Conservation (phyloP, 1,140 invertebrate species). For the Oryzaephilus surinamensis region DNA sequence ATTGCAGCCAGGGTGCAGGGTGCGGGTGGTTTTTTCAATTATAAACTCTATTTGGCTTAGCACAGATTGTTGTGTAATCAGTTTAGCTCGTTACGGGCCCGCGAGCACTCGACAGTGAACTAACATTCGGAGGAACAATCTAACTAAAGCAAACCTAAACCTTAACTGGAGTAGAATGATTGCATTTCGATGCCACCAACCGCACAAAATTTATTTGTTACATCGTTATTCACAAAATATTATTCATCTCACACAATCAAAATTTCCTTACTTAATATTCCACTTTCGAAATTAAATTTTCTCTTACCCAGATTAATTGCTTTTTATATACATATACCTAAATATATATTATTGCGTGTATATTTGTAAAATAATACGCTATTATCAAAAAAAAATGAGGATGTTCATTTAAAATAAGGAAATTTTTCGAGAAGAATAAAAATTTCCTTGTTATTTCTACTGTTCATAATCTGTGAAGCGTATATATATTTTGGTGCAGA, state of each 20-base stretch:
- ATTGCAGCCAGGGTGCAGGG: slow-evolving; percentile 24
- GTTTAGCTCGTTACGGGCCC: slow-evolving; percentile 36
- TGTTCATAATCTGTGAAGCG: no score
- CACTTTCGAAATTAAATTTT: slow-evolving; percentile 28
- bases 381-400: no score
- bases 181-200: slow-evolving; percentile 31
- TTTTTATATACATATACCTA: slow-evolving; percentile 4
- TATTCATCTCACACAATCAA: slow-evolving; percentile 22
- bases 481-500: no score
- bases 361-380: no score
- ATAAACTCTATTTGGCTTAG: slow-evolving; percentile 40
- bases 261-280: slow-evolving; percentile 25
- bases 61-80: slow-evolving; percentile 39
- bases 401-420: no score
- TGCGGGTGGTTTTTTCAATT: slow-evolving; percentile 37
- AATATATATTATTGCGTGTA: no score
- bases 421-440: no score
- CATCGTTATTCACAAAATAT: slow-evolving; percentile 30
- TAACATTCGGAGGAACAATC: slow-evolving; percentile 35
- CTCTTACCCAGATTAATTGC: slow-evolving; percentile 5
- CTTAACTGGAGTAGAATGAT: slow-evolving; percentile 39
- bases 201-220: slow-evolving; percentile 23
- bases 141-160: slow-evolving; percentile 39
- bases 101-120: slow-evolving; percentile 36
- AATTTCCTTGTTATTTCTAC: no score